Evolutionary conservation across 2,113 vertebrate genomes (phyloP).

Genomic region (Callaeas wilsoni): DNA sequence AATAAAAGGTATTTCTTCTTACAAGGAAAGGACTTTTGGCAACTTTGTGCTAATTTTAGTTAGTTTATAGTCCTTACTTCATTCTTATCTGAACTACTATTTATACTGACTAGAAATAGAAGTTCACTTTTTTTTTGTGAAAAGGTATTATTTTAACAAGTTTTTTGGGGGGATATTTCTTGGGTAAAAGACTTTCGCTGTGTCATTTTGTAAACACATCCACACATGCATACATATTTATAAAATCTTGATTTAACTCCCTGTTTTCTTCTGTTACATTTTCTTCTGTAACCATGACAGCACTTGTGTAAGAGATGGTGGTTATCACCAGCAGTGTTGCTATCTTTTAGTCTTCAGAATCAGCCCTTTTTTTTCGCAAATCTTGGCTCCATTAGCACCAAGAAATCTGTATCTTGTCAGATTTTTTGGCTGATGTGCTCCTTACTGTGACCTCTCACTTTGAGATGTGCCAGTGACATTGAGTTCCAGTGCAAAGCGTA

Average conservation of each 20-base stretch:
- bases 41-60: neutral
- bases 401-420: constrained; percentile 65
- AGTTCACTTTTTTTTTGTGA: rapidly evolving
- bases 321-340: neutral
- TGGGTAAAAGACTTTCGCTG: neutral
- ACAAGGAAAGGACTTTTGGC: neutral
- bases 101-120: neutral
- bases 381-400: constrained; percentile 16
- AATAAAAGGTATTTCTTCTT: neutral
- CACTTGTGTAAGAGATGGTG: constrained; percentile 1
- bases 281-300: neutral
- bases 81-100: neutral
- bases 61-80: neutral
- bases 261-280: neutral
- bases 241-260: neutral
- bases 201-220: neutral
- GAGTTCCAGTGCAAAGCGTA: constrained; percentile 35
- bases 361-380: neutral
- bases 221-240: rapidly evolving
- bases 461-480: constrained; percentile 51
- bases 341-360: constrained; percentile 22
- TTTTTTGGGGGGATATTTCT: rapidly evolving
- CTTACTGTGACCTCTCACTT: constrained; percentile 56
- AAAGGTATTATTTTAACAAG: neutral
- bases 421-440: constrained; percentile 55